A percentile compares a stretch with the other conserved stretches of the same genome.
Evolutionary conservation across 2,113 vertebrate species (phyloP).

Genomic region (Seriola rivoliana): DNA sequence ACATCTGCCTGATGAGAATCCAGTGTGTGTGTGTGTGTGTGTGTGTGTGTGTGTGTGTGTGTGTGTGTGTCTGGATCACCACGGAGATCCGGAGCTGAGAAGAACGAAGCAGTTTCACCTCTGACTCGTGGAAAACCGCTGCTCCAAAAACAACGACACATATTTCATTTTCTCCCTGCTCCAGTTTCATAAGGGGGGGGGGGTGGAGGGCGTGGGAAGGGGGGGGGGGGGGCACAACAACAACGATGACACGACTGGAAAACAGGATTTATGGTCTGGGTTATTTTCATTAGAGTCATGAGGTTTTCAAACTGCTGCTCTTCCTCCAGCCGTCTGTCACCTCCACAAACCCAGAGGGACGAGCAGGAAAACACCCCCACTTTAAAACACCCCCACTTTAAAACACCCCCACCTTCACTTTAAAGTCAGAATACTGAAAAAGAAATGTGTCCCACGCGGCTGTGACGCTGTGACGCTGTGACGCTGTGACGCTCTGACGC

Average conservation of each 20-base stretch:
- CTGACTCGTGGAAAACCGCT: conserved; percentile 44
- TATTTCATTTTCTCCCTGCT: conserved; percentile 39
- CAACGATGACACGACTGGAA: conserved; percentile 13
- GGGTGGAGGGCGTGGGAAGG: neutral
- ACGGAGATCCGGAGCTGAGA: neutral
- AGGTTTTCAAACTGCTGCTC: conserved; percentile 55
- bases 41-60: conserved; percentile 22
- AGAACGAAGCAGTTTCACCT: no score
- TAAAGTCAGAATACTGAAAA: no score
- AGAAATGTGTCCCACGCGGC: no score
- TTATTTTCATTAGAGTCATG: conserved; percentile 68
- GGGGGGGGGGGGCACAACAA: neutral
- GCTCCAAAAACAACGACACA: conserved; percentile 65
- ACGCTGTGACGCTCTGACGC: no score
- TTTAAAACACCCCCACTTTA: no score
- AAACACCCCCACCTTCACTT: no score
- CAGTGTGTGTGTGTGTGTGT: conserved; percentile 9
- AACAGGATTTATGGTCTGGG: conserved; percentile 60
- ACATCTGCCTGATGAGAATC: neutral
- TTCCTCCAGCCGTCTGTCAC: conserved; percentile 43
- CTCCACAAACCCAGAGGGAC: conserved; percentile 17
- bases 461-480: no score
- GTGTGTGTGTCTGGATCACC: neutral
- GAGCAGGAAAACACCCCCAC: no score
- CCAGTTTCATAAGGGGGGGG: conserved; percentile 7